phyloP scores from a whole-genome alignment of 2,888 invertebrate species.

The Campoletis raptor region DNA sequence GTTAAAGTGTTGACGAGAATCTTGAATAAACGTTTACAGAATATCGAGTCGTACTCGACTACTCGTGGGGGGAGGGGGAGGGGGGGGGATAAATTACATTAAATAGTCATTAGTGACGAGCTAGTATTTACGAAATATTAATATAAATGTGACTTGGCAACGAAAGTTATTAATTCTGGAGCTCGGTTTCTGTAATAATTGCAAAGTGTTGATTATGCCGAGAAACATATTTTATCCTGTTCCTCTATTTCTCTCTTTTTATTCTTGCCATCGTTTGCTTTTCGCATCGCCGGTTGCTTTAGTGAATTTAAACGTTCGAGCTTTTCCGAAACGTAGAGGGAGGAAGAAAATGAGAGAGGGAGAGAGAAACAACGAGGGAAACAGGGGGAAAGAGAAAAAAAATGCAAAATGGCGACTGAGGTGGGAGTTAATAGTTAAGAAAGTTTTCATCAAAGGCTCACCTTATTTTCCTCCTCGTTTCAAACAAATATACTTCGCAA shows the following conservation, averaged over 20 bases:
- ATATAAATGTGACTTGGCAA: not conserved
- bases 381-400: not conserved
- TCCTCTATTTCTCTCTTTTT: not conserved
- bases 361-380: constrained; percentile 16
- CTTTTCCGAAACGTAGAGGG: not conserved
- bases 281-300: not conserved
- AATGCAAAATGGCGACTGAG: not conserved
- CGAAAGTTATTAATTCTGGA: constrained; percentile 6
- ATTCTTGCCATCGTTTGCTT: constrained; percentile 5
- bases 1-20: not conserved
- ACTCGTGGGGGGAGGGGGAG: no score
- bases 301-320: not conserved
- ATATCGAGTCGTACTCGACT: not conserved
- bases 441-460: constrained; percentile 27
- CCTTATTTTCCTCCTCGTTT: not conserved
- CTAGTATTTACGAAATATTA: not conserved
- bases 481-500: not conserved
- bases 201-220: constrained; percentile 25
- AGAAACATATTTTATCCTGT: not conserved
- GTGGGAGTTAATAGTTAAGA: not conserved
- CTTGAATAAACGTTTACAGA: not conserved
- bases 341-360: constrained; percentile 1
- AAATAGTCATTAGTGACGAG: not conserved
- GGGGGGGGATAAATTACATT: not conserved
- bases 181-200: not conserved